Evolutionary conservation across 1,140 invertebrate species (phyloP), one percentile per base, ranked within the genome.

Genomic region (Papilio aristodemus): DNA sequence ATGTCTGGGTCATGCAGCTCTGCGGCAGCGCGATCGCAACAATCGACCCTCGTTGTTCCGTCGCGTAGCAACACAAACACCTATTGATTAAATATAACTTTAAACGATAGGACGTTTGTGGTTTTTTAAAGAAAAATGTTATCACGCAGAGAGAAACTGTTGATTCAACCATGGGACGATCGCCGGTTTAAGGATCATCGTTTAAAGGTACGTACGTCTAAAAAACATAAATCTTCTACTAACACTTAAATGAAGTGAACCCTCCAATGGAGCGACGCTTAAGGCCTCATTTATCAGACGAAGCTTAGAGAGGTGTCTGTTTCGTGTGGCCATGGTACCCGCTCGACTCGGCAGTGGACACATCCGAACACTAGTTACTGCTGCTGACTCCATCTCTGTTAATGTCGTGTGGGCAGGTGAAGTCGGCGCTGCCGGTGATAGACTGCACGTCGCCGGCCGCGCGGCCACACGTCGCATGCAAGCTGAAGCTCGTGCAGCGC

Each of bases 401-500:
- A n/a, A n/a, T n/a, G n/a, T n/a, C 68, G 17, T 25, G 37, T 22
- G n/a, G n/a, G n/a, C 62, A 94, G 93, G 93, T 94, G 10, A 74
- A 85, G 69, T 90, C 88, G 7, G 93, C 93, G 0, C 72, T 92
- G 10, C 93, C 94, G 0, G 92, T 91, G 1, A 92, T 94, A n/a
- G 93, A 94, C 79, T 89, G 85, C 14, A 72, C 83, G 0, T 78
- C 91, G 3, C 94, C 93, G 13, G 70, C 88, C 0, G 69, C 80
- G 36, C 80, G 93, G 19, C 85, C 87, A 36, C 94, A 94, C 77
- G 93, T 94, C 0, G 77, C 80, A 0, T 74, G 90, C 19, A 94
- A 94, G 81, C 76, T 93, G 32, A 94, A 94, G 81, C 93, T 93
- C 79, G 76, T 88, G 17, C 93, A 93, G 78, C 90, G 88, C n/a